Percentiles rank a stretch among this genome's conserved stretches.
These are phyloP conservation scores for Sparus aurata DNA, from an alignment of 2,797 vertebrate genomes.

Conservation along the genomic window DNA sequence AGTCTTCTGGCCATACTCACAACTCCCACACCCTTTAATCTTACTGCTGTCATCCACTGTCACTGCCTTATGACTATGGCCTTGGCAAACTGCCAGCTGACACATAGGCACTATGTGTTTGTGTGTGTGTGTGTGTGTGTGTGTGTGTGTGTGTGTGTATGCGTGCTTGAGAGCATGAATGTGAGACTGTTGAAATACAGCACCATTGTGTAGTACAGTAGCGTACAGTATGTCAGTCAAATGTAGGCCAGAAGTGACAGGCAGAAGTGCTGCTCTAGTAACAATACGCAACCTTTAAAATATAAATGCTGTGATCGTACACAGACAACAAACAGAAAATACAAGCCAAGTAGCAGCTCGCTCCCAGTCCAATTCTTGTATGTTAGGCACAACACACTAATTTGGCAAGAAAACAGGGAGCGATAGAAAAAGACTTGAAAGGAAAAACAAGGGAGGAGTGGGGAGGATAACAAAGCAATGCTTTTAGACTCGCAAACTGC, in stretches of 20 bases:
- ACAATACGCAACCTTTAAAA: constrained; percentile 14
- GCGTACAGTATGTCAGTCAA: constrained; percentile 50
- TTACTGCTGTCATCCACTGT: constrained; percentile 74
- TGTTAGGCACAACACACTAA: constrained; percentile 23
- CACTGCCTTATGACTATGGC: constrained; percentile 74
- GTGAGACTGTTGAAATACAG: constrained; percentile 40
- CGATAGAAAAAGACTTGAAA: background rate
- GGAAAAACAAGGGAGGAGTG: background rate
- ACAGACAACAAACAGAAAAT: constrained; percentile 15
- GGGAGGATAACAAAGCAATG: constrained; percentile 21
- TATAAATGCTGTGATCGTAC: constrained; percentile 1
- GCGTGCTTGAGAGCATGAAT: constrained; percentile 5
- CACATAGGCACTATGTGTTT: constrained; percentile 35
- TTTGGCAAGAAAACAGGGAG: constrained; percentile 37
- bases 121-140: constrained; percentile 9
- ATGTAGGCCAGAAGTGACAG: constrained; percentile 45
- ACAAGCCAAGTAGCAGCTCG: constrained; percentile 7
- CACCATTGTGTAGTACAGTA: constrained; percentile 29
- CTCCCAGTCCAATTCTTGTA: constrained; percentile 17
- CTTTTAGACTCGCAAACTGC: constrained; percentile 45
- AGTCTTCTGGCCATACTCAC: constrained; percentile 68
- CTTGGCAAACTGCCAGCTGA: constrained; percentile 70
- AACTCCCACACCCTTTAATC: constrained; percentile 76
- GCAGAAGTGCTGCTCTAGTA: background rate
- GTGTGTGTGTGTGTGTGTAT: background rate